Conservation (phyloP, 2,888 invertebrate species). For the Trichacis sp. region DNA sequence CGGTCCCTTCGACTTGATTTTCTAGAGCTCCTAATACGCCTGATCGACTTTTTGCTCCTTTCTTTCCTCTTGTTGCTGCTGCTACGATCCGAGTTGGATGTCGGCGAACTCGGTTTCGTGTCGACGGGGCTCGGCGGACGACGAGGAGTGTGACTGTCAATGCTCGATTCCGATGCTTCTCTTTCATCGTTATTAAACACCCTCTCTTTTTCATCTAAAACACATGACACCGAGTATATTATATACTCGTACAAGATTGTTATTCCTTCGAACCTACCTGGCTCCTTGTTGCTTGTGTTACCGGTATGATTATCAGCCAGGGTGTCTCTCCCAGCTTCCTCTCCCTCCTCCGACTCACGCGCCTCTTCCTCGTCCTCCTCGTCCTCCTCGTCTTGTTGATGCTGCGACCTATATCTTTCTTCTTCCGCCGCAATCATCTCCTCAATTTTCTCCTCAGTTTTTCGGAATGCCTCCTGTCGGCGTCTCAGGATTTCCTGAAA, state of each 20-base stretch:
- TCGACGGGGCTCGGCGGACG: slow-evolving; percentile 48
- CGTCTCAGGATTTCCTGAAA: slow-evolving; percentile 76
- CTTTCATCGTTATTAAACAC: slow-evolving; percentile 64
- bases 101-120: slow-evolving; percentile 46
- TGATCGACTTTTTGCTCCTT: slow-evolving; percentile 45
- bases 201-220: slow-evolving; percentile 67
- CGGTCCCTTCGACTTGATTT: too few relatives aligned
- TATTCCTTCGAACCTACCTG: slow-evolving; percentile 59
- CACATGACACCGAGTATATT: too few relatives aligned
- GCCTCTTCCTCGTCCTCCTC: slow-evolving; percentile 35
- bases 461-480: slow-evolving; percentile 78
- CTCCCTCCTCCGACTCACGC: slow-evolving; percentile 35
- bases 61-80: slow-evolving; percentile 35
- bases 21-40: too few relatives aligned
- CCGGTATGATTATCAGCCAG: slow-evolving; percentile 59
- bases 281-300: slow-evolving; percentile 63
- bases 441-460: slow-evolving; percentile 83
- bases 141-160: slow-evolving; percentile 58
- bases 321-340: slow-evolving; percentile 16
- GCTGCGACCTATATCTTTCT: slow-evolving; percentile 59
- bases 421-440: slow-evolving; percentile 77
- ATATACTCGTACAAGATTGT: too few relatives aligned
- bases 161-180: slow-evolving; percentile 63
- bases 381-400: slow-evolving; percentile 49
- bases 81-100: slow-evolving; percentile 48